Base-by-base conservation (phyloP, 2,888 invertebrate genomes). In the Metacarcinus magister region DNA sequence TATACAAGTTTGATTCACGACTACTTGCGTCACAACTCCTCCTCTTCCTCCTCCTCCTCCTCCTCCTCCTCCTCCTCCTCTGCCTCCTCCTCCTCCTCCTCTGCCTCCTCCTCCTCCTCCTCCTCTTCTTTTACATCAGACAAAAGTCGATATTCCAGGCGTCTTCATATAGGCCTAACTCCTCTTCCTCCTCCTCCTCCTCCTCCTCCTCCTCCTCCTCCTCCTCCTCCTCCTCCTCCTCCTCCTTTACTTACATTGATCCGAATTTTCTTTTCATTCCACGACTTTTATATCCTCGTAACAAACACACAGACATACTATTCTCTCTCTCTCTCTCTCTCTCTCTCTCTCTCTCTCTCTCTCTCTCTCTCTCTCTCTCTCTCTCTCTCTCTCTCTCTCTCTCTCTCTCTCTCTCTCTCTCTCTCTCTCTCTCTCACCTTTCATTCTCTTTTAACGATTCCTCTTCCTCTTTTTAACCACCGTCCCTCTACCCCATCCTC, bases 261-360 rank as follows among this genome's bases (percentile, higher is more conserved):
- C 82, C 28, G 82, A 23, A 28, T 82, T 82, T 10, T 82, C 8
- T 82, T 32, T 82, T 82, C 82, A 82, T 54, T 54, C 8, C 1
- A 8, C 28, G 82, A 32, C 28, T 5, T 28, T n/a, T 32, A 82
- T 67, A 23, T 67, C 23, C 23, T 67, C n/a, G n/a, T 23, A 67
- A 67, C 67, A 67, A 5, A 67, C 67, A 67, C 23, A 19, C 82
- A 5, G n/a, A n/a, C n/a, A n/a, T n/a, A n/a, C n/a, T n/a, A n/a
- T 16, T 7, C 54, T 54, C 54, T 67, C 67, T 67, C 67, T 67
- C 67, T 67, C 67, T 67, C 67, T 67, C 67, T 67, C 67, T 67
- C 67, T 82, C 82, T 82, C 82, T 82, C 82, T 82, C 82, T 82
- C 82, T 82, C 82, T 82, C 82, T 82, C 82, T 82, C 82, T 82